Conservation (phyloP, 2,888 invertebrate genomes). For the Cyaniris semiargus region DNA sequence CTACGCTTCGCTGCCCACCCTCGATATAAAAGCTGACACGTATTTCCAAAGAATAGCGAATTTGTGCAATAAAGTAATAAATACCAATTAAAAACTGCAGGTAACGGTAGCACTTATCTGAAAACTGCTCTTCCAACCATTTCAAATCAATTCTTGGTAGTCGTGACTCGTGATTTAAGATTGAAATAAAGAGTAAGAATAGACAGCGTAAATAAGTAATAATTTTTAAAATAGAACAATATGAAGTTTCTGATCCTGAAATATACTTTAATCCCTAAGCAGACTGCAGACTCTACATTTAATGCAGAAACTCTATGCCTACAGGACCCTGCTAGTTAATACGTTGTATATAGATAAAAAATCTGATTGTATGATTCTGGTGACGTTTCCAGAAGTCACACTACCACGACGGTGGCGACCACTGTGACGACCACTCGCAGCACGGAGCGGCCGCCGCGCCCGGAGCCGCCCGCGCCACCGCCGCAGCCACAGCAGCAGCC, state of each 20-base stretch:
- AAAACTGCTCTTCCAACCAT: slow-evolving; percentile 5
- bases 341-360: too few relatives aligned
- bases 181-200: too few relatives aligned
- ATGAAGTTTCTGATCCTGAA: too few relatives aligned
- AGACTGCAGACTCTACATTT: too few relatives aligned
- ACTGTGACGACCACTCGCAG: slow-evolving; percentile 44
- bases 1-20: slow-evolving; percentile 23
- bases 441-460: slow-evolving; percentile 44
- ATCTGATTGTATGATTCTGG: neutral
- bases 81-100: slow-evolving; percentile 20
- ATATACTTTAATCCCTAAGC: too few relatives aligned
- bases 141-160: slow-evolving; percentile 6
- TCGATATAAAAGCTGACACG: slow-evolving; percentile 21
- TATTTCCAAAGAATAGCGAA: slow-evolving; percentile 19
- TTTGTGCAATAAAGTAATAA: slow-evolving; percentile 26
- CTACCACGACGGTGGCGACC: slow-evolving; percentile 48
- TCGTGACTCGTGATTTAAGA: neutral
- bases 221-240: too few relatives aligned
- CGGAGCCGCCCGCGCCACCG: slow-evolving; percentile 36
- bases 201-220: too few relatives aligned
- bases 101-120: slow-evolving; percentile 3
- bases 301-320: too few relatives aligned
- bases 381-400: slow-evolving; percentile 44
- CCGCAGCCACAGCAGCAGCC: slow-evolving; percentile 3
- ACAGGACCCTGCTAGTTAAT: too few relatives aligned